Conservation (phyloP, 2,888 invertebrate species). For the Gymnocheta viridis region DNA sequence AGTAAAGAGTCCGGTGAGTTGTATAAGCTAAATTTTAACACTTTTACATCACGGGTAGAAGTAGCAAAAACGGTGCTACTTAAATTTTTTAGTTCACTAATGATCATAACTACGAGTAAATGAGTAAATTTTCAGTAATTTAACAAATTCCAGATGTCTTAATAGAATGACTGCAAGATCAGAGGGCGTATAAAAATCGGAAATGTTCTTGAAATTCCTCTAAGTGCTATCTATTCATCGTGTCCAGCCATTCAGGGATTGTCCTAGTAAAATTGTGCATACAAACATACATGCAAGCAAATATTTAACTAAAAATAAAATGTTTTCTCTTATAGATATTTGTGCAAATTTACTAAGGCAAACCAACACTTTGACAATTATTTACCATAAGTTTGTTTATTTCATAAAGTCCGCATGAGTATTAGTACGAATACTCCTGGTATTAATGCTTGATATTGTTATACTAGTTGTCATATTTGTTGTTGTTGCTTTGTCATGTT, state of each 20-base stretch:
- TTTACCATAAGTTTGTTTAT: slow-evolving; percentile 23
- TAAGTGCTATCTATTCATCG: too few relatives aligned
- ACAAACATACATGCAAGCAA: background rate
- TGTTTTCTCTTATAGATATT: background rate
- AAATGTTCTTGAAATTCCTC: too few relatives aligned
- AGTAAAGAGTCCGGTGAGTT: too few relatives aligned
- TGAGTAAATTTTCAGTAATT: too few relatives aligned
- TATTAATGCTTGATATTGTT: background rate
- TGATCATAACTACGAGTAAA: too few relatives aligned
- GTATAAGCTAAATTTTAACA: too few relatives aligned
- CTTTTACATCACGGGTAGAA: too few relatives aligned
- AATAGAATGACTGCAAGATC: too few relatives aligned
- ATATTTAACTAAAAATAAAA: slow-evolving; percentile 8
- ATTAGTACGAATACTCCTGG: background rate
- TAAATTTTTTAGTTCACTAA: too few relatives aligned
- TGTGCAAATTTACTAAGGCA: background rate
- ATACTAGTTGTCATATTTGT: background rate
- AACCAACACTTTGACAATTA: slow-evolving; percentile 11
- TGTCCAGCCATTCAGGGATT: background rate
- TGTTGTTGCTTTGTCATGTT: background rate
- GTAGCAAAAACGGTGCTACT: too few relatives aligned
- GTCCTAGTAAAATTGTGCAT: background rate
- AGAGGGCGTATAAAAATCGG: too few relatives aligned
- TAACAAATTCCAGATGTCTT: too few relatives aligned
- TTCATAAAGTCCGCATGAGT: background rate